These are phyloP conservation scores for Salvator merianae DNA, from an alignment of 2,113 vertebrate species.

Conservation along the genomic window DNA sequence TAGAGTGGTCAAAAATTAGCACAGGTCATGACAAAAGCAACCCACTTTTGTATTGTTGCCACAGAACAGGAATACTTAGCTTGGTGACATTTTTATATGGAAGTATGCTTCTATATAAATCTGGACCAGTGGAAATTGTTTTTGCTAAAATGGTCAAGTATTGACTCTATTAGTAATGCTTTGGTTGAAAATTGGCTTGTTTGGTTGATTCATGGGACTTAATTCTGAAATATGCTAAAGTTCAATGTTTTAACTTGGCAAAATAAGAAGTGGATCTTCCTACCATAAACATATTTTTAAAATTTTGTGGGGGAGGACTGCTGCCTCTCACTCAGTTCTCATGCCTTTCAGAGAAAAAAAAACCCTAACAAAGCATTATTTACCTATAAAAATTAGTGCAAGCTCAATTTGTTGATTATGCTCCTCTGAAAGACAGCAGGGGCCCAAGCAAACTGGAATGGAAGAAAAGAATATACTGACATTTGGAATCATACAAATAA, in stretches of 20 bases:
- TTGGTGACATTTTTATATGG: too few species aligned
- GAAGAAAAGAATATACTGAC: neutral
- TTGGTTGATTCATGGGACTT: neutral
- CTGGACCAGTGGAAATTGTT: neutral
- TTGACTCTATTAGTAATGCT: neutral
- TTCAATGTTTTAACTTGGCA: neutral
- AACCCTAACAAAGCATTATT: neutral
- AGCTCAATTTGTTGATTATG: neutral
- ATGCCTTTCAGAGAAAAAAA: neutral
- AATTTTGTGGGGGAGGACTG: too few species aligned
- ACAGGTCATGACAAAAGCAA: neutral
- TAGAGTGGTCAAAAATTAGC: neutral
- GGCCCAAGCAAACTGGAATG: neutral
- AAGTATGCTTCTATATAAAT: neutral
- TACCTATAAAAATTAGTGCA: neutral
- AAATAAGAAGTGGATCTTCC: neutral
- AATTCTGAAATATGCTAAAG: neutral
- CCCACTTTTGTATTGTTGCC: too few species aligned
- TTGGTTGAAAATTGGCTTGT: neutral
- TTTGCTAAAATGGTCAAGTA: neutral
- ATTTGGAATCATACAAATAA: neutral
- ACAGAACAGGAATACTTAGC: too few species aligned
- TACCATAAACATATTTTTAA: neutral
- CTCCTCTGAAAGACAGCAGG: neutral
- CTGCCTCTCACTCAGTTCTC: neutral